Evolutionary conservation across 2,888 invertebrate species (phyloP).

Genomic region (Metellina segmentata): DNA sequence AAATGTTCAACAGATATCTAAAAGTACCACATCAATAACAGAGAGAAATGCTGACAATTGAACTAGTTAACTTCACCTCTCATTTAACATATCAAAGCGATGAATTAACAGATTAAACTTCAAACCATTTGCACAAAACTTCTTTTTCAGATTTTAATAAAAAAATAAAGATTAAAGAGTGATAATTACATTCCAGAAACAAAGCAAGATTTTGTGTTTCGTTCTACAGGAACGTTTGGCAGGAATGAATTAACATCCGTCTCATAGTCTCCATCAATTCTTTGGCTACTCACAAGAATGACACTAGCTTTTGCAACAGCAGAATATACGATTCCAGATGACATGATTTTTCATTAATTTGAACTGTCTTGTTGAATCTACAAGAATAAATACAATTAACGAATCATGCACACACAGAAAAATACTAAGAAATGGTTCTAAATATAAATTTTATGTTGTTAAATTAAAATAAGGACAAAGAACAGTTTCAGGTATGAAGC

Average conservation of each 20-base stretch:
- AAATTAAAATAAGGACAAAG: too few relatives aligned
- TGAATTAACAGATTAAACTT: background rate
- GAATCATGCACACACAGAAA: too few relatives aligned
- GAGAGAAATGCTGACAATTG: background rate
- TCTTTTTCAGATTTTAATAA: background rate
- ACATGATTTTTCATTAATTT: background rate
- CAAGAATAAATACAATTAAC: too few relatives aligned
- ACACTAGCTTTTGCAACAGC: slow-evolving; percentile 66
- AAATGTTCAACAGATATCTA: too few relatives aligned
- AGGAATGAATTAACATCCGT: slow-evolving; percentile 62
- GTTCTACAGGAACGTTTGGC: slow-evolving; percentile 64
- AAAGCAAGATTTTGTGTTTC: slow-evolving; percentile 75
- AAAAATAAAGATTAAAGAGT: background rate
- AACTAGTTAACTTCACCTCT: background rate
- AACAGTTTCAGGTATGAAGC: too few relatives aligned
- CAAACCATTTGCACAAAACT: background rate
- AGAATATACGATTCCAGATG: slow-evolving; percentile 74
- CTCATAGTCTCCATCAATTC: slow-evolving; percentile 69
- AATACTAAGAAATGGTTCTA: too few relatives aligned
- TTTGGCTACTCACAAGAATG: slow-evolving; percentile 69
- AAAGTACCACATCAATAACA: too few relatives aligned
- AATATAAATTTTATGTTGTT: too few relatives aligned
- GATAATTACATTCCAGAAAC: slow-evolving; percentile 70
- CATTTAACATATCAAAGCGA: background rate
- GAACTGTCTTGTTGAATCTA: too few relatives aligned